phyloP scores from a whole-genome alignment of 1,140 invertebrate species.

The Anoplophora glabripennis region DNA sequence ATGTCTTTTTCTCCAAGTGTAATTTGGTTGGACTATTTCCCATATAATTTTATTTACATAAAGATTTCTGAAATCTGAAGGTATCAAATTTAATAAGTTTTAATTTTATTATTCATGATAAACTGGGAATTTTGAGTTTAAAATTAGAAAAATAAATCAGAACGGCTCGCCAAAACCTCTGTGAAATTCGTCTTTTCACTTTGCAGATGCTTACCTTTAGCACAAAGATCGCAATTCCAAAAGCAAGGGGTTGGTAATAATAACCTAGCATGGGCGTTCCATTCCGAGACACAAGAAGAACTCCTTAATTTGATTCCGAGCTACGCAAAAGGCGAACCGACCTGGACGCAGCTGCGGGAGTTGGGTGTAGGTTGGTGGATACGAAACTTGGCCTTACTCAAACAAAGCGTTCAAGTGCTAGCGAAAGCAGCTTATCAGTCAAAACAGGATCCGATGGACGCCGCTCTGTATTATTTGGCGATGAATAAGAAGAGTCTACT shows the following conservation, averaged over 20 bases:
- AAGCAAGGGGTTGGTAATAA: constrained; percentile 87
- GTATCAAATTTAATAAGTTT: no score
- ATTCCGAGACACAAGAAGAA: constrained; percentile 97
- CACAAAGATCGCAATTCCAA: constrained; percentile 82
- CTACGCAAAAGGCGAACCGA: constrained; percentile 76
- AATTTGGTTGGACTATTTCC: no score
- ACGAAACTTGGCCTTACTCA: constrained; percentile 78
- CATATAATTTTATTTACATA: no score
- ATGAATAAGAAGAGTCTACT: constrained; percentile 98
- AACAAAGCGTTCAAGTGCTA: constrained; percentile 86
- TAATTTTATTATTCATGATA: no score
- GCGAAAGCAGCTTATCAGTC: constrained; percentile 88
- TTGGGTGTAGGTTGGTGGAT: constrained; percentile 97
- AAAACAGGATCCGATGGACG: constrained; percentile 93
- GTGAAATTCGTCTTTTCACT: no score
- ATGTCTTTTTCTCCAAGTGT: no score
- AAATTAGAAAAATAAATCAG: no score
- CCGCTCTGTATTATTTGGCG: constrained; percentile 95
- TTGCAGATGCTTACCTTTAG: constrained; percentile 83
- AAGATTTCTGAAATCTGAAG: no score
- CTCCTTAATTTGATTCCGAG: constrained; percentile 87
- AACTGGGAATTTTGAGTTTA: no score
- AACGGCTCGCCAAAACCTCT: no score
- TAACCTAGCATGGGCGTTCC: constrained; percentile 98
- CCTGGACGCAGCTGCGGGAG: constrained; percentile 90